Evolutionary conservation across 2,888 invertebrate genomes (phyloP), one percentile per base, ranked within the genome.

Genomic region (Drosophila kanekoi): DNA sequence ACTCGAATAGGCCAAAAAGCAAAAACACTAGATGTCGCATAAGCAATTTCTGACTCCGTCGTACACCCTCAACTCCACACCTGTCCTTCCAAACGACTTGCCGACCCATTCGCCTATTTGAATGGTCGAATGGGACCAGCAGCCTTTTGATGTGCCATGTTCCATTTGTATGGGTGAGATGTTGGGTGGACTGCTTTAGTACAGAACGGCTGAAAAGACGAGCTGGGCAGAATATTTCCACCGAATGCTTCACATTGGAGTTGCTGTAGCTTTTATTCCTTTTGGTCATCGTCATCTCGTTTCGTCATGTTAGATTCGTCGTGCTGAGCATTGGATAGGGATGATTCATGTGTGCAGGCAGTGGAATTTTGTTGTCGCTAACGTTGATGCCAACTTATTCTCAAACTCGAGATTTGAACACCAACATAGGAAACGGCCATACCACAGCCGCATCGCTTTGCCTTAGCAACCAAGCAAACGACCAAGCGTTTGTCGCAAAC

Each of bases 21-120:
- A 52, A 64, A 48, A 65, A 81, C 79, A 77, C 81, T 87, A 74
- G 87, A 89, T 84, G 90, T 90, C 90, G 87, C 87, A 90, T 90
- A 90, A 89, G 84, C 88, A 80, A 84, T 83, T 85, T 81, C 77
- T 82, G 72, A 77, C 71, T 69, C 64, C 71, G 41, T 59, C 64
- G 44, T 13, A 32, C 45, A 33, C 59, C 48, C 40, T 3, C 69
- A 41, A 49, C 49, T 43, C 52, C 54, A 53, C 20, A 32, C 51
- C 57, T 62, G 61, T 51, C 58, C 65, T 40, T 66, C 53, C 47
- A 64, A 83, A 77, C 80, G 65, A 75, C 85, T 77, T 81, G 75
- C 66, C 66, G 67, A 53, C 65, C 79, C 74, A 67, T 43, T 72
- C 51, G 69, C 52, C 75, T 33, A 68, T 68, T 79, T 75, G 79